Evolutionary conservation across 1,140 invertebrate species (phyloP).

Genomic region (Hyphantria cunea): DNA sequence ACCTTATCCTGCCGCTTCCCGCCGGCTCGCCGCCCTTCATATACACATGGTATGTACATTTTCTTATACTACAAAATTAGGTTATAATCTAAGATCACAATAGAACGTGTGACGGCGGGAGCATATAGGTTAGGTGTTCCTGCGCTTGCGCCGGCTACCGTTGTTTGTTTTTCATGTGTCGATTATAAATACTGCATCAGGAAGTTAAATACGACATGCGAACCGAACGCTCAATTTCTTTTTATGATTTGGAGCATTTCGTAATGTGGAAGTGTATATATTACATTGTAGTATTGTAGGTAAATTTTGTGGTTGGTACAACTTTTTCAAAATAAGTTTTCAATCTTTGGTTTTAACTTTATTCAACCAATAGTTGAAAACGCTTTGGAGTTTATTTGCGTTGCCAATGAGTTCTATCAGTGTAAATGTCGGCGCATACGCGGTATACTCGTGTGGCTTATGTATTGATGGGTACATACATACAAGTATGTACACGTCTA

Average conservation of each 20-base stretch:
- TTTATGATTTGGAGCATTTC: conserved; percentile 30
- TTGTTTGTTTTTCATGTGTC: conserved; percentile 75
- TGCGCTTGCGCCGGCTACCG: conserved; percentile 51
- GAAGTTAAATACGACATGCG: conserved; percentile 42
- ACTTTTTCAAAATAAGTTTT: conserved; percentile 18
- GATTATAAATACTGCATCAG: conserved; percentile 69
- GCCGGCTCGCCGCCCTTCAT: conserved; percentile 62
- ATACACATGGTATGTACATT: conserved; percentile 62
- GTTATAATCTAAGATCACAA: conserved; percentile 26
- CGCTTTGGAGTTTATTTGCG: conserved; percentile 14
- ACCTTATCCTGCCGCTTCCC: conserved; percentile 52
- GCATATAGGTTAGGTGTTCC: conserved; percentile 16
- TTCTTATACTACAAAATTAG: conserved; percentile 10
- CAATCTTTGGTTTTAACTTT: background rate
- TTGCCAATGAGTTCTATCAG: conserved; percentile 14
- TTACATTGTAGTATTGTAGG: background rate
- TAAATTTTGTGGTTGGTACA: background rate
- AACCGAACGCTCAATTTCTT: background rate
- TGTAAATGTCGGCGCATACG: background rate
- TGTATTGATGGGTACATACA: background rate
- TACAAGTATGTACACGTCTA: background rate
- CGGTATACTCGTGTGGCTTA: background rate
- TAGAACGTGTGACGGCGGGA: conserved; percentile 21
- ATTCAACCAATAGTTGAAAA: conserved; percentile 13
- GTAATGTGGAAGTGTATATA: conserved; percentile 25